phyloP scores from a whole-genome alignment of 1,140 invertebrate species.

The Procambarus clarkii region DNA sequence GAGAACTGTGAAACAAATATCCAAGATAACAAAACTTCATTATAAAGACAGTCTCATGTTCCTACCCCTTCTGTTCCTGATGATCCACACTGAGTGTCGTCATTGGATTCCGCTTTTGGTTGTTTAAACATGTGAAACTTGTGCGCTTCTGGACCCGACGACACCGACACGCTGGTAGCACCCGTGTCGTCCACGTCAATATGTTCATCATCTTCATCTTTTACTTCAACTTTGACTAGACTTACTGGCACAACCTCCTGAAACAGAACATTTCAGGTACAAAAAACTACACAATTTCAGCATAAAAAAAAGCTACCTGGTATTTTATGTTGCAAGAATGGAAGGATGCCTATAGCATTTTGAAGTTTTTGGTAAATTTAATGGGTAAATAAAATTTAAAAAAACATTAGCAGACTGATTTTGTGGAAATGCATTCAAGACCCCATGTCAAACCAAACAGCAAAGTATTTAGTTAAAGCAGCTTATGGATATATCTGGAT shows the following conservation, averaged over 20 bases:
- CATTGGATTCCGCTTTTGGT: conserved; percentile 3
- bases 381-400: no score
- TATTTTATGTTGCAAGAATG: no score
- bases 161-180: not conserved
- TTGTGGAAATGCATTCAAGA: no score
- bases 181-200: conserved; percentile 29
- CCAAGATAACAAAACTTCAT: not conserved
- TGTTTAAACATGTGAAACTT: not conserved
- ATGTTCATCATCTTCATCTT: conserved; percentile 30
- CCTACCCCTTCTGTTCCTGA: conserved; percentile 41
- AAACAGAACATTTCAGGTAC: not conserved
- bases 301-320: no score
- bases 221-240: conserved; percentile 40
- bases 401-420: no score
- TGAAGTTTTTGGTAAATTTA: no score
- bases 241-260: conserved; percentile 45
- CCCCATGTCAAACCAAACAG: no score
- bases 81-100: not conserved
- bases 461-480: no score
- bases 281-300: no score
- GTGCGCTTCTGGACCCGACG: not conserved
- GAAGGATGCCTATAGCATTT: no score
- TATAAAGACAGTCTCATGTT: conserved; percentile 20
- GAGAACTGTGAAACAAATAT: not conserved
- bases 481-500: no score